A percentile compares a stretch with the other conserved stretches of the same genome.
phyloP scores from a whole-genome alignment of 2,113 vertebrate genomes.

The Zosterops borbonicus region DNA sequence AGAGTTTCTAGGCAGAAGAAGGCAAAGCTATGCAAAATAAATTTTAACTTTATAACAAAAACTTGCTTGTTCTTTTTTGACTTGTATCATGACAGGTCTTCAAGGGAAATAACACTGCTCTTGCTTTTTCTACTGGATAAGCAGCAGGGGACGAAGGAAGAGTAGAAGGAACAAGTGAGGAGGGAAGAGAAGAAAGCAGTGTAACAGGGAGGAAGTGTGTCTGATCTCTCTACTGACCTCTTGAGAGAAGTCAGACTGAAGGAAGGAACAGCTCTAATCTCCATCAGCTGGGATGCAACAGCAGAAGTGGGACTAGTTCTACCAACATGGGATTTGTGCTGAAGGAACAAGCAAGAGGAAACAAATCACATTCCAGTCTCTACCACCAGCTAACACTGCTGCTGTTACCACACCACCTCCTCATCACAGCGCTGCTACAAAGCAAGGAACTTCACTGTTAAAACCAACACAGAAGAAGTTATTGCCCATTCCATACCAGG shows the following conservation, averaged over 20 bases:
- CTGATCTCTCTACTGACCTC: constrained; percentile 72
- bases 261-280: constrained; percentile 65
- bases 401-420: not conserved
- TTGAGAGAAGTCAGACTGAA: constrained; percentile 74
- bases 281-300: constrained; percentile 54
- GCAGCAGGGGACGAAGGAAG: constrained; percentile 12
- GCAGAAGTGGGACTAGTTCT: constrained; percentile 67
- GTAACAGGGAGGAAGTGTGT: constrained; percentile 9
- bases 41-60: constrained; percentile 1
- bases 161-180: constrained; percentile 43
- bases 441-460: not conserved
- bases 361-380: constrained; percentile 57
- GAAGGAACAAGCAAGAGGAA: constrained; percentile 72
- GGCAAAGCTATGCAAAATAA: not conserved
- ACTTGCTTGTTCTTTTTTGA: not conserved
- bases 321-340: constrained; percentile 64
- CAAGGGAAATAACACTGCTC: not conserved
- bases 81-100: not conserved
- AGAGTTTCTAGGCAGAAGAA: not conserved
- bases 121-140: not conserved
- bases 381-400: not conserved
- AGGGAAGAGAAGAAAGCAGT: constrained; percentile 21
- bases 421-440: not conserved
- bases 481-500: constrained; percentile 80
- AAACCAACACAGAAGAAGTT: not conserved